These are phyloP conservation scores for Labeo catla DNA, from an alignment of 2,113 vertebrate genomes.

Conservation along the genomic window DNA sequence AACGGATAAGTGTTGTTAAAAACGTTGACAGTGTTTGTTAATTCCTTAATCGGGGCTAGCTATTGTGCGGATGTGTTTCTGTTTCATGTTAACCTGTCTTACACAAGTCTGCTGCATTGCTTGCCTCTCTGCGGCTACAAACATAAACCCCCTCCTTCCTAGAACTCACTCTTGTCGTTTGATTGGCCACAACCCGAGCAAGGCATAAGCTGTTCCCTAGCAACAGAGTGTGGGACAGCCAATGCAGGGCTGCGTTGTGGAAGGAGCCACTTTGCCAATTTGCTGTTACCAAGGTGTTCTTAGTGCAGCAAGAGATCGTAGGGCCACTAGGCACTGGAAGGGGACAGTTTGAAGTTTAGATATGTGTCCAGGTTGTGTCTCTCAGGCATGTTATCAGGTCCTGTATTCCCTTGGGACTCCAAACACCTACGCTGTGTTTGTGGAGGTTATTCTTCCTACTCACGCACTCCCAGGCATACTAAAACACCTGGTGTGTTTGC, in stretches of 20 bases:
- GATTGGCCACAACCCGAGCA: slow-evolving; percentile 75
- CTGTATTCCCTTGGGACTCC: neutral
- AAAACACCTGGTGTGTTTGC: neutral
- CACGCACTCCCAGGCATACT: neutral
- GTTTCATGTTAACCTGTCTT: slow-evolving; percentile 68
- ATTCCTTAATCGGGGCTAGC: neutral
- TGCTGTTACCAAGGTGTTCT: slow-evolving; percentile 80
- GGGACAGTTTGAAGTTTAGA: slow-evolving; percentile 54
- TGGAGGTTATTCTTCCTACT: neutral
- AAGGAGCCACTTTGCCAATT: slow-evolving; percentile 73
- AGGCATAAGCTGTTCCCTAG: slow-evolving; percentile 83
- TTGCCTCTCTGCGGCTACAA: slow-evolving; percentile 68
- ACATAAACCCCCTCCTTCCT: slow-evolving; percentile 58
- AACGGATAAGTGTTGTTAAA: neutral
- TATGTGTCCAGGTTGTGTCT: slow-evolving; percentile 36
- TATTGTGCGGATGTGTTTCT: slow-evolving; percentile 57
- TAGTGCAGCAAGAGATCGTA: slow-evolving; percentile 62
- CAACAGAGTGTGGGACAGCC: slow-evolving; percentile 76
- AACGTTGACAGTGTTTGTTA: neutral
- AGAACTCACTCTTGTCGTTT: slow-evolving; percentile 58
- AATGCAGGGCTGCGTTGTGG: slow-evolving; percentile 71
- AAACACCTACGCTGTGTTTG: neutral
- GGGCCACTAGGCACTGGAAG: slow-evolving; percentile 48
- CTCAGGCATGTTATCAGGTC: neutral
- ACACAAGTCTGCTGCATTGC: slow-evolving; percentile 67